These are phyloP conservation scores for Hylaeus volcanicus DNA, from an alignment of 1,140 invertebrate genomes.

Conservation along the genomic window DNA sequence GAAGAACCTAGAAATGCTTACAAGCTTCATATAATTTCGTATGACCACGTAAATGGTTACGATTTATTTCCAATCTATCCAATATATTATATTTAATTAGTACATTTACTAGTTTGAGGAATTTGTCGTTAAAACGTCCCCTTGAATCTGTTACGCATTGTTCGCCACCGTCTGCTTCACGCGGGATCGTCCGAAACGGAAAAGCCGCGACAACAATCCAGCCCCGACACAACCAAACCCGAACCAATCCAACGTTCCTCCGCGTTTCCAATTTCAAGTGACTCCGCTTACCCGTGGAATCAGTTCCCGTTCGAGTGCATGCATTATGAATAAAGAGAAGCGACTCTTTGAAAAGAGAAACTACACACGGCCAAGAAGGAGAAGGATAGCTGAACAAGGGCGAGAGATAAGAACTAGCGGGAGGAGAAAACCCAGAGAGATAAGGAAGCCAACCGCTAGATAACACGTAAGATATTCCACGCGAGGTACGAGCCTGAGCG, in stretches of 20 bases:
- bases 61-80: too few species aligned
- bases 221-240: too few species aligned
- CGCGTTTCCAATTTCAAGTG: conserved; percentile 42
- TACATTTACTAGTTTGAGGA: too few species aligned
- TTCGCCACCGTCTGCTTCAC: not conserved
- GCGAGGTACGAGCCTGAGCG: conserved; percentile 46
- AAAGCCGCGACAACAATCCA: not conserved
- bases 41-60: too few species aligned
- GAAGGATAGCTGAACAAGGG: not conserved
- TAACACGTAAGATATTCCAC: conserved; percentile 59
- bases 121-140: not conserved
- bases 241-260: not conserved
- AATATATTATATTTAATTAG: too few species aligned
- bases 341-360: conserved; percentile 20
- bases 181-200: not conserved
- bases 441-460: conserved; percentile 46
- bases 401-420: not conserved
- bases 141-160: not conserved
- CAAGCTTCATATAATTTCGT: too few species aligned
- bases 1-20: too few species aligned
- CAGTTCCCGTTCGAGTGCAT: conserved; percentile 1
- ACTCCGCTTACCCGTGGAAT: conserved; percentile 9
- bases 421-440: not conserved
- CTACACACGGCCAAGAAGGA: not conserved
- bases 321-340: conserved; percentile 28